These are phyloP conservation scores for Thamnaconus septentrionalis DNA, from an alignment of 2,113 vertebrate genomes.

Conservation along the genomic window DNA sequence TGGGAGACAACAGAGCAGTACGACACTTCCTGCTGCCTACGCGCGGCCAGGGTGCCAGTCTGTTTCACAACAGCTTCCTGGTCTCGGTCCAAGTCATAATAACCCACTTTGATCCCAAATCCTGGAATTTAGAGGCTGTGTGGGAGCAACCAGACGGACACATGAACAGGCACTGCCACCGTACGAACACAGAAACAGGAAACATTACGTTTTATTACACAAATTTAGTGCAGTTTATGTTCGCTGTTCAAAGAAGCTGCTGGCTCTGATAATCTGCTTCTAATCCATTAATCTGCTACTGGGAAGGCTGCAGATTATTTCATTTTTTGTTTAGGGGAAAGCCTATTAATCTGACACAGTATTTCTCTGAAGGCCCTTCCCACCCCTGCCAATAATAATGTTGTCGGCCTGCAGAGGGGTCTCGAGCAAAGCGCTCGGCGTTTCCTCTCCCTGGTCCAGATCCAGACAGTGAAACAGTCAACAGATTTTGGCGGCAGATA, in stretches of 20 bases:
- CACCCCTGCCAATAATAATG: constrained; percentile 9
- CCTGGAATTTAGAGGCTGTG: neutral
- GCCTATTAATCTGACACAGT: neutral
- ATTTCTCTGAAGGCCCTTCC: constrained; percentile 1
- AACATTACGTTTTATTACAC: too few species aligned
- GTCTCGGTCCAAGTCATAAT: constrained; percentile 2
- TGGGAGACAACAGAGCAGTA: neutral
- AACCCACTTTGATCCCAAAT: constrained; percentile 22
- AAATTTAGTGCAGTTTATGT: too few species aligned
- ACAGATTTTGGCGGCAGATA: neutral
- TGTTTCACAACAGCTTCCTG: neutral
- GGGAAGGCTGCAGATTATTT: neutral
- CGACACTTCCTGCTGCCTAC: constrained; percentile 9
- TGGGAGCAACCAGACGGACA: neutral
- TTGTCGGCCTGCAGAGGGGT: constrained; percentile 45
- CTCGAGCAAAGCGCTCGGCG: constrained; percentile 15
- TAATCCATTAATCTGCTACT: too few species aligned
- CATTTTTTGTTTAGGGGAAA: neutral
- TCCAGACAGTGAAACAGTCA: neutral
- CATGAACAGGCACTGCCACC: neutral
- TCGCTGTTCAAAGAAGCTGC: too few species aligned
- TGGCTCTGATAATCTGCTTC: too few species aligned
- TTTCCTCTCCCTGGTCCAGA: neutral
- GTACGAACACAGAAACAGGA: too few species aligned
- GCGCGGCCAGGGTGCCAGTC: constrained; percentile 3